phyloP scores from a whole-genome alignment of 2,888 invertebrate genomes.

The Drosophila falleni region DNA sequence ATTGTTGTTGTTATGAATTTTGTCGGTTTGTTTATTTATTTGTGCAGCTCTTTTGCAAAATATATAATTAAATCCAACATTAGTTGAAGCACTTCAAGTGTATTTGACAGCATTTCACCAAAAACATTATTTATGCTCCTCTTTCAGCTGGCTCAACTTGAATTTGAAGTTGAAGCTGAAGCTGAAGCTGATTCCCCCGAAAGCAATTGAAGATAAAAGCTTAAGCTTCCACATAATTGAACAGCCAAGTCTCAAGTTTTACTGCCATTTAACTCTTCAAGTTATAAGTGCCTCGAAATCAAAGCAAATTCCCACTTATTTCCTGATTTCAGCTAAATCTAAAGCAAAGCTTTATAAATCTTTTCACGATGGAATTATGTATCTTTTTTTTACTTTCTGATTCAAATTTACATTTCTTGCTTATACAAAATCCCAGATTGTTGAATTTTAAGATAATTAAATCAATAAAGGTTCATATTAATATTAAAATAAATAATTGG shows the following conservation, averaged over 20 bases:
- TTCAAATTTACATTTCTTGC: too few species aligned
- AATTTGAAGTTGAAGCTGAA: too few species aligned
- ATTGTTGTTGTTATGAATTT: background rate
- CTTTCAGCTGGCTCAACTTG: too few species aligned
- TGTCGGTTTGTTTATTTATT: constrained; percentile 53
- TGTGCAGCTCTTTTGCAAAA: constrained; percentile 48
- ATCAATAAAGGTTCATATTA: too few species aligned
- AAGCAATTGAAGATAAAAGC: constrained; percentile 47
- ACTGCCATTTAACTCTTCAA: constrained; percentile 13
- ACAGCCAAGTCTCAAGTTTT: constrained; percentile 12
- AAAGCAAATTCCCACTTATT: constrained; percentile 24
- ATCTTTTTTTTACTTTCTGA: background rate
- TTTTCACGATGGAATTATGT: background rate
- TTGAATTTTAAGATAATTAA: too few species aligned
- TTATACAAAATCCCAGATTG: too few species aligned
- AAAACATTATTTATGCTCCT: constrained; percentile 63
- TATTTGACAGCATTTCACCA: constrained; percentile 53
- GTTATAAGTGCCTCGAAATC: constrained; percentile 48
- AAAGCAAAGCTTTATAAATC: background rate
- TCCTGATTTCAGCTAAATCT: constrained; percentile 2
- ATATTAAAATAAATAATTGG: too few species aligned
- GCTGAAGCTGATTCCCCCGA: background rate
- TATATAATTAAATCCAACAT: constrained; percentile 74
- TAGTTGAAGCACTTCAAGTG: constrained; percentile 62
- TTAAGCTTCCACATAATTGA: constrained; percentile 45